Conservation (phyloP, 2,113 vertebrate genomes). For the Phaethornis superciliosus region DNA sequence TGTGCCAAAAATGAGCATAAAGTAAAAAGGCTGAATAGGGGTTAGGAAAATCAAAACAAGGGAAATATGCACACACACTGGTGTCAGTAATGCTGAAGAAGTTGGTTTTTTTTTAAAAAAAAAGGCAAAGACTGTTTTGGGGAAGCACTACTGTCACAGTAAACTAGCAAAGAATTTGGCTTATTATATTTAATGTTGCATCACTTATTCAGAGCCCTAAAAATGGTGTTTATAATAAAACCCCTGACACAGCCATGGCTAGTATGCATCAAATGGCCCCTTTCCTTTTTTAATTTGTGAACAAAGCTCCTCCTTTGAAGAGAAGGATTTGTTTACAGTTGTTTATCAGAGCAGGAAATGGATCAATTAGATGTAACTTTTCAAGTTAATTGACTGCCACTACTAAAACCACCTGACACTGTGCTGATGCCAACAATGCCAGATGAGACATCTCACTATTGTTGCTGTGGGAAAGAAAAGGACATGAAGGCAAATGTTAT, state of each 20-base stretch:
- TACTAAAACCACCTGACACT: background rate
- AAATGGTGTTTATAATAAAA: constrained; percentile 57
- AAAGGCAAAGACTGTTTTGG: background rate
- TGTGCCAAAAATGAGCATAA: background rate
- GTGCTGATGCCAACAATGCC: constrained; percentile 13
- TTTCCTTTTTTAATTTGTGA: constrained; percentile 42
- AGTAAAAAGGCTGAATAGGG: background rate
- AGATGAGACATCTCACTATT: constrained; percentile 40
- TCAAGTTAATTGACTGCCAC: constrained; percentile 59
- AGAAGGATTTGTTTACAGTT: constrained; percentile 55
- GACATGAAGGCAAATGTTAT: constrained; percentile 34
- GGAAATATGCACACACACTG: background rate
- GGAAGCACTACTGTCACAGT: background rate
- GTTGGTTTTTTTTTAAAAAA: background rate
- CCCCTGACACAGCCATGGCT: background rate
- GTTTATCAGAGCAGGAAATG: constrained; percentile 59
- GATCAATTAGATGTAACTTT: constrained; percentile 60
- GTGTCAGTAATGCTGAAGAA: background rate
- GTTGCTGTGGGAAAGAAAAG: constrained; percentile 30
- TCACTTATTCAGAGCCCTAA: constrained; percentile 8
- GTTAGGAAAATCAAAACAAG: background rate
- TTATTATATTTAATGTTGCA: background rate
- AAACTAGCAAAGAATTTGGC: background rate
- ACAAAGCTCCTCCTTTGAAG: constrained; percentile 52
- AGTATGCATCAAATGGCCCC: background rate